Evolutionary conservation across 2,888 invertebrate genomes (phyloP).

Genomic region (Saturnia pavonia): DNA sequence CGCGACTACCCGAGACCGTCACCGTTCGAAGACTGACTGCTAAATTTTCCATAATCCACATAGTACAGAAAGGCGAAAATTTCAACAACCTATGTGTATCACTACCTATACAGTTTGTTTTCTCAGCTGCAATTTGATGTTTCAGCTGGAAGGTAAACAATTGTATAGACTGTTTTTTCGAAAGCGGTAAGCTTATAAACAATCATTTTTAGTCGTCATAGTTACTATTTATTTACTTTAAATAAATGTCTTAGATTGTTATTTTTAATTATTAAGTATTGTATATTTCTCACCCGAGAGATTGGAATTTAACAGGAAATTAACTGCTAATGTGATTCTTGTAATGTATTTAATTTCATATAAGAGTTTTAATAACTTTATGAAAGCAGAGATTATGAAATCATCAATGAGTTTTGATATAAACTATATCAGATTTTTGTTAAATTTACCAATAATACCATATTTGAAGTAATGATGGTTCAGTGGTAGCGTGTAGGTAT

Average conservation of each 20-base stretch:
- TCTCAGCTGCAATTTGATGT: conserved; percentile 1
- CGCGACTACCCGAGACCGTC: not conserved
- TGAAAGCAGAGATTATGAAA: too few relatives aligned
- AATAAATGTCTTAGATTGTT: not conserved
- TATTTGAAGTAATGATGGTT: too few relatives aligned
- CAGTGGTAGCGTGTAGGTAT: too few relatives aligned
- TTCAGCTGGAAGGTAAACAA: conserved; percentile 1
- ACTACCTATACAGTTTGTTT: not conserved
- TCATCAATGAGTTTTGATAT: too few relatives aligned
- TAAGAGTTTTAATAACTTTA: too few relatives aligned
- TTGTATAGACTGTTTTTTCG: not conserved
- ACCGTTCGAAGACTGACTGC: conserved; percentile 7
- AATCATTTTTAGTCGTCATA: not conserved
- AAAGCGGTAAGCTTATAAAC: not conserved
- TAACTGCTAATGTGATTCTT: not conserved
- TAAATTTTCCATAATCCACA: not conserved
- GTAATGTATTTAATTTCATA: not conserved
- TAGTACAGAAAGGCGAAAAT: not conserved
- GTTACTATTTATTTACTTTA: not conserved
- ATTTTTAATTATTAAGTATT: not conserved
- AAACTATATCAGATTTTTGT: too few relatives aligned
- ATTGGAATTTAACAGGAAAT: not conserved
- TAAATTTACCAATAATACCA: too few relatives aligned
- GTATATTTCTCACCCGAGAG: not conserved
- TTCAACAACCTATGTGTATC: not conserved